A percentile compares a stretch with the other conserved stretches of the same genome.
Conservation (phyloP, 2,888 invertebrate species). For the Caenorhabditis becei region DNA sequence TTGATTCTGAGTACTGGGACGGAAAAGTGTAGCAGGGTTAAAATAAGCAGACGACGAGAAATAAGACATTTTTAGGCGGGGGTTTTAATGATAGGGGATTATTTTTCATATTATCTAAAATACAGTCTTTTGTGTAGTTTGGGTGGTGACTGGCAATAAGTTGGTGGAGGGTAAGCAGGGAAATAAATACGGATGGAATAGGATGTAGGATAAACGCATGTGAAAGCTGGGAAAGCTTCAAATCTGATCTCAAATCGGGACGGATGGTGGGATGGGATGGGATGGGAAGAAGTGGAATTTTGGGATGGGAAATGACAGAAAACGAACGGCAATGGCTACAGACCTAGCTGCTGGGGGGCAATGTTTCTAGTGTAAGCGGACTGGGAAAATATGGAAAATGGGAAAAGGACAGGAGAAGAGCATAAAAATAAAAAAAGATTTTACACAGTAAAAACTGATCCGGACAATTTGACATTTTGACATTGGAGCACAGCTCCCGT, state of each 20-base stretch:
- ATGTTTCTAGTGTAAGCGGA: conserved; percentile 10
- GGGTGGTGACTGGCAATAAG: not conserved
- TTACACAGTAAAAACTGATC: conserved; percentile 35
- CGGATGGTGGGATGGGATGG: not conserved
- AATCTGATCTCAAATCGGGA: conserved; percentile 3
- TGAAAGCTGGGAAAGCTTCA: not conserved
- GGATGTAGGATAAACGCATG: not conserved
- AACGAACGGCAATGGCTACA: conserved; percentile 47
- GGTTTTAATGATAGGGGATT: not conserved
- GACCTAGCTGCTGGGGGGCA: conserved; percentile 32
- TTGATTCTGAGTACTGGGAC: not conserved
- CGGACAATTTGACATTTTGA: conserved; percentile 22
- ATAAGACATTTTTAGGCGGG: conserved; percentile 6
- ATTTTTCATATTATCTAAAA: not conserved
- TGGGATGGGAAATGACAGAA: conserved; percentile 29
- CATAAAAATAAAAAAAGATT: not conserved
- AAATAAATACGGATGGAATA: not conserved
- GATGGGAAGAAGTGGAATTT: not conserved
- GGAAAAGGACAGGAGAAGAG: not conserved
- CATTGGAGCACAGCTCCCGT: conserved; percentile 46
- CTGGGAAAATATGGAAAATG: not conserved
- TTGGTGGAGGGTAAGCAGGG: not conserved
- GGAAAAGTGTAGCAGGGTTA: not conserved
- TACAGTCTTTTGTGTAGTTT: conserved; percentile 5
- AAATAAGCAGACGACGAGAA: not conserved